These are phyloP conservation scores for Ectropis grisescens DNA, from an alignment of 1,140 invertebrate species.

Conservation along the genomic window DNA sequence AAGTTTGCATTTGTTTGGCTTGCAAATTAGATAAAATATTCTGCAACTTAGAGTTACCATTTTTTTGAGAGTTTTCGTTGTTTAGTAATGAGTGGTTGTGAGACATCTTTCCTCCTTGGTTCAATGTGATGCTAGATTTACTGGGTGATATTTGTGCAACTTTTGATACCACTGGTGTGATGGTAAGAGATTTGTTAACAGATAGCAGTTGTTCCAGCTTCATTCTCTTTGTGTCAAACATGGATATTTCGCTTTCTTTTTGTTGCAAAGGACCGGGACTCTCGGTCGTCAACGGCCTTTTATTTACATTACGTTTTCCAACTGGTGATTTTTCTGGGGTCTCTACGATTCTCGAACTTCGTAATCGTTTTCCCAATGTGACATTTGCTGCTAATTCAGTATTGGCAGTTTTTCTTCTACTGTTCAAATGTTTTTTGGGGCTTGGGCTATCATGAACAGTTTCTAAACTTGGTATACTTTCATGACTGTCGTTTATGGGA, in stretches of 20 bases:
- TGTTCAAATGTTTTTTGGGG: conserved; percentile 35
- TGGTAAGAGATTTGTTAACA: conserved; percentile 42
- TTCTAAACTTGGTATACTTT: too few species aligned
- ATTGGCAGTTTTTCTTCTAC: conserved; percentile 31
- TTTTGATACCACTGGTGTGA: conserved; percentile 37
- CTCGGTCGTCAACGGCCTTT: conserved; percentile 33
- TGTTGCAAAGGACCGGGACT: conserved; percentile 24
- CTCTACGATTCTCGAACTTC: conserved; percentile 50
- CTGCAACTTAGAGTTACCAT: conserved; percentile 62
- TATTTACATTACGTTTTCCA: conserved; percentile 29
- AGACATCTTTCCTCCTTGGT: conserved; percentile 27
- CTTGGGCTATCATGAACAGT: conserved; percentile 30
- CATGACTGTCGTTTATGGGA: conserved; percentile 23
- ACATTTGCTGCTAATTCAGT: conserved; percentile 17
- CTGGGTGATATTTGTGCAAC: conserved; percentile 22
- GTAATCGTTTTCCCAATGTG: conserved; percentile 45
- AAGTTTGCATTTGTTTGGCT: conserved; percentile 45
- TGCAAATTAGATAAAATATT: conserved; percentile 61
- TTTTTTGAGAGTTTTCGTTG: conserved; percentile 62
- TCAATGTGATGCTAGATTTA: conserved; percentile 27
- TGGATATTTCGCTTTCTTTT: conserved; percentile 39
- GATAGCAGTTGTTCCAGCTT: conserved; percentile 57
- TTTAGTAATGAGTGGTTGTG: conserved; percentile 48
- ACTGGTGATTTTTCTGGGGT: conserved; percentile 33
- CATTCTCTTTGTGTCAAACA: conserved; percentile 54